Base-by-base conservation (phyloP, 1,140 invertebrate species). In the Adoxophyes honmai region DNA sequence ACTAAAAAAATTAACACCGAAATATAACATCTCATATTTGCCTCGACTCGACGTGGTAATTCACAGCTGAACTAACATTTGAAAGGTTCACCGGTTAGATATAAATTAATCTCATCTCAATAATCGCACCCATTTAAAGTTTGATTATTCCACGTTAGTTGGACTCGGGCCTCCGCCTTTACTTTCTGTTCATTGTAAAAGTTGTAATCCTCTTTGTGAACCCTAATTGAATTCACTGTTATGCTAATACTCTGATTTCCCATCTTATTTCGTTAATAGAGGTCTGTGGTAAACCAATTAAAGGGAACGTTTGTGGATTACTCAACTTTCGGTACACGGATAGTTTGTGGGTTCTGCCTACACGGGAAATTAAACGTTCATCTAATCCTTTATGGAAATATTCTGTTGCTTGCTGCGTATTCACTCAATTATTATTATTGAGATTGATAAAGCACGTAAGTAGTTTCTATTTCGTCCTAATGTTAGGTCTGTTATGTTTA, bases 171-270 rank as follows among this genome's bases (percentile, higher is more conserved):
- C 71, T 77, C 75, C 63, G 75, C 73, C 79, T 78, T 75, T 86
- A 88, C 78, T 88, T 86, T 81, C 70, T 72, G 73, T 75, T 84
- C 78, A 86, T 86, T 86, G 81, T 86, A 80, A 88, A 88, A 88
- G 83, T 88, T 86, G 81, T 88, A 86, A 86, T 86, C 81, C 83
- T 84, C 86, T 86, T 86, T 86, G 82, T 88, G 78, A 74, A 77
- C 75, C 81, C 80, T 86, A 88, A 86, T 88, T 88, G 83, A 86
- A 88, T 87, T 85, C 73, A 78, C 82, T 86, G 86, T 88, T 86
- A 88, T 88, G 86, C 83, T 86, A 88, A 88, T 88, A 88, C 83
- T 86, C 75, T 86, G 86, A 88, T 88, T 86, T 86, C 83, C 80
- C 82, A 86, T 88, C 82, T 86, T 88, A 88, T 88, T 88, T 86